Base-by-base conservation (phyloP, 2,797 vertebrate genomes). In the Eospalax fontanierii region DNA sequence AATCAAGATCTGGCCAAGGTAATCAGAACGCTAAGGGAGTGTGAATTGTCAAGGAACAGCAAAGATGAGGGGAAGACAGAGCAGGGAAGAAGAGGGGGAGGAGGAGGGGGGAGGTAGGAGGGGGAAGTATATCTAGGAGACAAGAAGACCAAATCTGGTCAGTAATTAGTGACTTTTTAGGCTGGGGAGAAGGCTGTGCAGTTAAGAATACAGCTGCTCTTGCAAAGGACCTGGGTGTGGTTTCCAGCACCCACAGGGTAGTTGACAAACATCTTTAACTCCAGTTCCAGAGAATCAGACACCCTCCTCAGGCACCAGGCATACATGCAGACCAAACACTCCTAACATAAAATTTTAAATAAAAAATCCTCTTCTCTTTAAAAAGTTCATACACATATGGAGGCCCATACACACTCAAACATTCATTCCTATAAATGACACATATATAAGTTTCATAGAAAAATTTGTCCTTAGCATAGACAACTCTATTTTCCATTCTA, bases 81-180 rank as follows among this genome's bases (percentile, higher is more conserved):
- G n/a, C 15, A 50, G 28, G 28, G 46, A 50, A 50, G 46, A 50
- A 11, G 6, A 11, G 46, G 46, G 6, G 46, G 50, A 54, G 50
- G 50, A 2, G 14, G 50, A 54, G 50, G 50, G 46, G 11, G 46
- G 11, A 11, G 11, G 46, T 5, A 11, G 11, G 46, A 5, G 46
- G 11, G 6, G 5, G 79, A 79, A 82, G 14, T 28, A 85, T 11
- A 43, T 19, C 57, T n/a, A 68, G 40, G 28, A 65, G 43, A 93
- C 46, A 11, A 78, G n/a, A 92, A 79, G 70, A 33, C 80, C 33
- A 38, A 74, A 68, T 85, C 12, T 70, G 9, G 75, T 81, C 78
- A 91, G 18, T 15, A 91, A 54, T 90, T 22, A 84, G 38, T 30
- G 63, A 73, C 57, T 76, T 88, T 91, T 46, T 46, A 93, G n/a